phyloP scores from a whole-genome alignment of 1,140 invertebrate genomes.

The Procambarus virginalis region DNA sequence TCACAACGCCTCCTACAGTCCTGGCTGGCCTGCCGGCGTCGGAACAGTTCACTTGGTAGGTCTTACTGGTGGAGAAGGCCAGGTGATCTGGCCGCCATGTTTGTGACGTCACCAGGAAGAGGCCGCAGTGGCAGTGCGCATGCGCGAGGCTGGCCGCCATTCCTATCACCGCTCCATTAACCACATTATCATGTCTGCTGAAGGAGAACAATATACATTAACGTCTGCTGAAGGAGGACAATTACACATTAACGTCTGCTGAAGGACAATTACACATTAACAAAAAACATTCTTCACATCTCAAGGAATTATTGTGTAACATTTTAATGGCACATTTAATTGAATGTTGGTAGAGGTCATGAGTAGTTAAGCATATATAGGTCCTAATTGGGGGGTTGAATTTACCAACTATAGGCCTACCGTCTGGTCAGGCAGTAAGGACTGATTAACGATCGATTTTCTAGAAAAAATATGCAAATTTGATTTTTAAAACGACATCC shows the following conservation, averaged over 20 bases:
- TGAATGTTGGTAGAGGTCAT: too few species aligned
- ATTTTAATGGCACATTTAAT: too few species aligned
- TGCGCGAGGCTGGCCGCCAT: not conserved
- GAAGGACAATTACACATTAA: not conserved
- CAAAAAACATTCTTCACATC: too few species aligned
- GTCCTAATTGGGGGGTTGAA: too few species aligned
- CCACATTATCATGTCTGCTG: constrained; percentile 7
- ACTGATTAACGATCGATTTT: too few species aligned
- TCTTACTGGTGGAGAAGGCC: not conserved
- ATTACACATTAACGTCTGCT: not conserved
- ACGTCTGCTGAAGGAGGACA: not conserved
- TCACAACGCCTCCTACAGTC: constrained; percentile 17
- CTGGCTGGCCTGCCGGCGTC: not conserved
- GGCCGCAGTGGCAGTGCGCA: too few species aligned
- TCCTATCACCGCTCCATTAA: not conserved
- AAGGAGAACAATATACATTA: not conserved
- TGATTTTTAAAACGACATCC: too few species aligned
- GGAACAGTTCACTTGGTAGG: not conserved
- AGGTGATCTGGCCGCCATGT: not conserved
- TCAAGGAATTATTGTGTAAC: too few species aligned
- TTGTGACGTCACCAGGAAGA: constrained; percentile 12
- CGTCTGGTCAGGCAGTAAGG: too few species aligned
- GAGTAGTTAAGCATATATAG: too few species aligned
- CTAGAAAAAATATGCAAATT: too few species aligned
- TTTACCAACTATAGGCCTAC: too few species aligned